Base-by-base conservation (phyloP, 1,140 invertebrate genomes). In the Solen grandis region DNA sequence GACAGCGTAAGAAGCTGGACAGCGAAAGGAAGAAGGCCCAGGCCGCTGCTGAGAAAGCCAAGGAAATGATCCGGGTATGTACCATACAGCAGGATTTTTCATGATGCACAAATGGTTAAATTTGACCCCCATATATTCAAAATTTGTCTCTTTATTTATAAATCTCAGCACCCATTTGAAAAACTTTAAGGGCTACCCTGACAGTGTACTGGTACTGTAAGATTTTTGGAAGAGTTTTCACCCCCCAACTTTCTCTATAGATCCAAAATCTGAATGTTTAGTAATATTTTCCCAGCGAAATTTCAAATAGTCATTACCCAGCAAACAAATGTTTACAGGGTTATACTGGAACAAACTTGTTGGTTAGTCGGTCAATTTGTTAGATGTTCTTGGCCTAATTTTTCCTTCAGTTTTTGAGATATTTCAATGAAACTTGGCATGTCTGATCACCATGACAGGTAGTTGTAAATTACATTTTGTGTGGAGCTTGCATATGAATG, bases 41-140 rank as follows among this genome's bases (percentile, higher is more conserved):
- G 22, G 83, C 86, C 54, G 87, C 88, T 29, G 87, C 89, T 13
- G 85, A 88, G 46, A 86, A 88, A 57, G 90, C 90, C 1, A 87
- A 81, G 60, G 84, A 89, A 55, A 91, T 91, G 89, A 89, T 91
- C 2, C 83, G 86, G 85, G 90, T 89, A 75, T n/a, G 68, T 70
- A 19, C 0, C 0, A 41, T 14, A 54, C 16, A 25, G 74, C n/a
- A 27, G 27, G 25, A 33, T 31, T n/a, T 31, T 29, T 46, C 25
- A 35, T 36, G 35, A 70, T 55, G 2, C 46, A 38, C 16, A 25
- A 76, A 50, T 50, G 57, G 36, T 46, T 75, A n/a, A 75, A 25
- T 13, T 41, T 14, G 5, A 46, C 57, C 29, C 27, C 50, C 55
- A 29, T 33, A 69, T 50, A 25, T 35, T 69, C 33, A 52, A 14